Evolutionary conservation across 2,888 invertebrate species (phyloP).

Genomic region (Atrina japonica): DNA sequence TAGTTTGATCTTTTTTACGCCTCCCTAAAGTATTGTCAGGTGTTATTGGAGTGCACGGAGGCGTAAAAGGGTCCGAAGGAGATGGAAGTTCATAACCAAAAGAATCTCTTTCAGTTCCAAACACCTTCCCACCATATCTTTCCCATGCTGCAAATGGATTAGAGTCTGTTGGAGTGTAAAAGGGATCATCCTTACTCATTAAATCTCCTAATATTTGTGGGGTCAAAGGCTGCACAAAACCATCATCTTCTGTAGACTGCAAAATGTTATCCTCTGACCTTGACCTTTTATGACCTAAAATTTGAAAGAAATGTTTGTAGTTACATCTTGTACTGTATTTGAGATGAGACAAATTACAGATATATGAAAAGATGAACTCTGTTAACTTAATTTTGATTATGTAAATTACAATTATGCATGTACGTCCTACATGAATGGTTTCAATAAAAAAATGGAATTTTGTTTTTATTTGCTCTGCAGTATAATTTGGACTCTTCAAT

Average conservation of each 20-base stretch:
- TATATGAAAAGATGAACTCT: too few relatives aligned
- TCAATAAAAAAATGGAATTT: too few relatives aligned
- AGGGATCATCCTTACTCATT: slow-evolving; percentile 85
- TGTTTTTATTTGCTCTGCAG: too few relatives aligned
- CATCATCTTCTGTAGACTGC: slow-evolving; percentile 59
- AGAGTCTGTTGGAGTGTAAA: slow-evolving; percentile 76
- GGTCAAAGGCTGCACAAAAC: slow-evolving; percentile 75
- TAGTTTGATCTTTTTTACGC: slow-evolving; percentile 29
- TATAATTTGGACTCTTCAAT: too few relatives aligned
- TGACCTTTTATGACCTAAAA: slow-evolving; percentile 65
- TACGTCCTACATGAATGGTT: too few relatives aligned
- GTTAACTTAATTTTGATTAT: too few relatives aligned
- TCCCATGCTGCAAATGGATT: slow-evolving; percentile 75
- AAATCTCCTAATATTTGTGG: slow-evolving; percentile 89
- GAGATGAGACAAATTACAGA: too few relatives aligned
- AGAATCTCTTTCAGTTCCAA: slow-evolving; percentile 62
- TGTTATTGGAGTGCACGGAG: slow-evolving; percentile 72
- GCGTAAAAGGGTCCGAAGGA: slow-evolving; percentile 81
- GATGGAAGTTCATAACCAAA: slow-evolving; percentile 86
- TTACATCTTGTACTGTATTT: too few relatives aligned
- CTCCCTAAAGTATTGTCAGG: slow-evolving; percentile 15
- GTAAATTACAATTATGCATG: too few relatives aligned
- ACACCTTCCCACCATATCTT: slow-evolving; percentile 74
- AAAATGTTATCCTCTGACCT: slow-evolving; percentile 75
- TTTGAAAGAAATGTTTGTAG: too few relatives aligned